These are phyloP conservation scores for Rhagoletis zephyria DNA, from an alignment of 1,140 invertebrate genomes.

Conservation along the genomic window DNA sequence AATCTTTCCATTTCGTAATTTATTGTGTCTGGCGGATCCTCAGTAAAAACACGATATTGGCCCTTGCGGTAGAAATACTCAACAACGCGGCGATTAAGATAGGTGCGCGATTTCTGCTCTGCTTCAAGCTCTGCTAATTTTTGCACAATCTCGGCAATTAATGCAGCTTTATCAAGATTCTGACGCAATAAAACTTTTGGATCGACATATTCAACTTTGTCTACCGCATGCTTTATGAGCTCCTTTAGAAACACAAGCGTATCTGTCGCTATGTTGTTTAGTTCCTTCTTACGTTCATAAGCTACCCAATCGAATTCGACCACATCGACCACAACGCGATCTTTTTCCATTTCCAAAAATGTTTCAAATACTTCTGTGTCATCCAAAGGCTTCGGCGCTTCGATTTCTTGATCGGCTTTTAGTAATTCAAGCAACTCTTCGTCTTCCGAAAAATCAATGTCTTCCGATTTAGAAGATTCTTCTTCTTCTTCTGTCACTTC, in stretches of 20 bases:
- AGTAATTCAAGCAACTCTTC: conserved; percentile 33
- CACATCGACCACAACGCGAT: not conserved
- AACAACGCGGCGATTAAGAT: conserved; percentile 54
- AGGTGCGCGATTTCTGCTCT: conserved; percentile 20
- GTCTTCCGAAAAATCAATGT: not conserved
- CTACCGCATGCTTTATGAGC: conserved; percentile 38
- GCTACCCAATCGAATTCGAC: conserved; percentile 14
- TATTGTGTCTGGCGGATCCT: conserved; percentile 46
- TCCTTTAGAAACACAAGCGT: conserved; percentile 51
- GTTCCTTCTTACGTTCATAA: not conserved
- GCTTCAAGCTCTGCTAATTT: conserved; percentile 4
- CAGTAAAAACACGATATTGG: conserved; percentile 9
- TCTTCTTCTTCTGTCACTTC: conserved; percentile 37
- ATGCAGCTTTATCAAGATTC: conserved; percentile 52
- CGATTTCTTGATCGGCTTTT: not conserved
- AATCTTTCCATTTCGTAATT: not conserved
- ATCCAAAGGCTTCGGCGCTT: not conserved
- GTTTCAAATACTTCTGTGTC: conserved; percentile 24
- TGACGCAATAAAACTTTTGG: conserved; percentile 32
- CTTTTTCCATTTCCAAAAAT: conserved; percentile 45
- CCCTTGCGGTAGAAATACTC: conserved; percentile 55
- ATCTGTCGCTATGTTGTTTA: not conserved
- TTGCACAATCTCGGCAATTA: conserved; percentile 32
- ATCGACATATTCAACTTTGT: conserved; percentile 55
- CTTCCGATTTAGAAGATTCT: not conserved